These are phyloP conservation scores for Diarsia brunnea DNA, from an alignment of 2,888 invertebrate species.

Conservation along the genomic window DNA sequence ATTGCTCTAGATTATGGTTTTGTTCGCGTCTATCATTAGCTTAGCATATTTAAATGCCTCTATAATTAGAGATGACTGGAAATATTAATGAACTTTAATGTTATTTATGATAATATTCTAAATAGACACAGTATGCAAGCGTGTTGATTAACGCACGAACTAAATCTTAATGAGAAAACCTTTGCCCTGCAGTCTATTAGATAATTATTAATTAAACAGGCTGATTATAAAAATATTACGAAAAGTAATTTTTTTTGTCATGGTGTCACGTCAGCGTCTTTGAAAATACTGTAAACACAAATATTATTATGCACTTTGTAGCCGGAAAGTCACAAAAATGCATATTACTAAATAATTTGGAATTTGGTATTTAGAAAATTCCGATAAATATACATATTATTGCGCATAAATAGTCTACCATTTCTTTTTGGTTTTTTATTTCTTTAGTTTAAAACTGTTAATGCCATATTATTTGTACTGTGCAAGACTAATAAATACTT, in stretches of 20 bases:
- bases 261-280: too few relatives aligned
- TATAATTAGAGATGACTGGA: neutral
- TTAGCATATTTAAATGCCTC: neutral
- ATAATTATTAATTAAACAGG: neutral
- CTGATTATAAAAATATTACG: neutral
- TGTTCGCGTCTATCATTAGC: neutral
- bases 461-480: too few relatives aligned
- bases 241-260: too few relatives aligned
- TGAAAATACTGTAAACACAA: neutral
- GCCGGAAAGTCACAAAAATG: neutral
- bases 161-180: neutral
- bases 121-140: neutral
- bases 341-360: neutral
- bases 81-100: neutral
- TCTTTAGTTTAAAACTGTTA: too few relatives aligned
- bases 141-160: conserved; percentile 16
- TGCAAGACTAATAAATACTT: too few relatives aligned
- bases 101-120: conserved; percentile 7
- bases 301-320: neutral
- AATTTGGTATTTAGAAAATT: neutral
- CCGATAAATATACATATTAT: neutral
- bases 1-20: neutral
- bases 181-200: conserved; percentile 3
- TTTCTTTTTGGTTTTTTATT: neutral
- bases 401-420: neutral